A percentile compares a stretch with the other conserved stretches of the same genome.
phyloP scores from a whole-genome alignment of 2,113 vertebrate genomes.

The Parus major region DNA sequence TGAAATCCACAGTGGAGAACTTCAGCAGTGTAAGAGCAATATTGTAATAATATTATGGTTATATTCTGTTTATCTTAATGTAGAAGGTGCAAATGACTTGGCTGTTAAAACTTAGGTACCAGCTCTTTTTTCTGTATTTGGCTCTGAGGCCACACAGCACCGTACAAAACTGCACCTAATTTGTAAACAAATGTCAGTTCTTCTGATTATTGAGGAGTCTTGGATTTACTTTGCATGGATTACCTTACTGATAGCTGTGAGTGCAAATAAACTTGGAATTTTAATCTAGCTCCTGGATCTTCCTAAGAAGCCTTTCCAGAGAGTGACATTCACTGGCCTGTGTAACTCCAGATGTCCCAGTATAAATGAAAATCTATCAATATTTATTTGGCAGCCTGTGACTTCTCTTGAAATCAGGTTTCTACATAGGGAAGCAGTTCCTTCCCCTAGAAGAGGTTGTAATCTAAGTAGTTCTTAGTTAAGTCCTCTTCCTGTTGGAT shows the following conservation, averaged over 20 bases:
- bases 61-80: neutral
- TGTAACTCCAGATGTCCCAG: neutral
- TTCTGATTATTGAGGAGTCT: neutral
- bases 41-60: neutral
- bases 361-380: neutral
- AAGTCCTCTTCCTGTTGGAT: neutral
- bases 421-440: neutral
- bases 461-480: neutral
- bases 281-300: neutral
- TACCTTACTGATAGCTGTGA: neutral
- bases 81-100: neutral
- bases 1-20: constrained; percentile 82
- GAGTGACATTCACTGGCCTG: neutral
- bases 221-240: neutral
- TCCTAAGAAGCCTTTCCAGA: neutral
- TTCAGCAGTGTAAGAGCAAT: constrained; percentile 76
- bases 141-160: neutral
- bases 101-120: neutral
- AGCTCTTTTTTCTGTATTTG: neutral
- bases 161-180: neutral
- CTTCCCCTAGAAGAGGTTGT: neutral
- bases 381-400: neutral
- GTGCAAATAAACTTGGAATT: neutral
- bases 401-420: neutral
- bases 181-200: neutral